Evolutionary conservation across 2,113 vertebrate species (phyloP), one percentile per base, ranked within the genome.

Genomic region (Columba janthina): DNA sequence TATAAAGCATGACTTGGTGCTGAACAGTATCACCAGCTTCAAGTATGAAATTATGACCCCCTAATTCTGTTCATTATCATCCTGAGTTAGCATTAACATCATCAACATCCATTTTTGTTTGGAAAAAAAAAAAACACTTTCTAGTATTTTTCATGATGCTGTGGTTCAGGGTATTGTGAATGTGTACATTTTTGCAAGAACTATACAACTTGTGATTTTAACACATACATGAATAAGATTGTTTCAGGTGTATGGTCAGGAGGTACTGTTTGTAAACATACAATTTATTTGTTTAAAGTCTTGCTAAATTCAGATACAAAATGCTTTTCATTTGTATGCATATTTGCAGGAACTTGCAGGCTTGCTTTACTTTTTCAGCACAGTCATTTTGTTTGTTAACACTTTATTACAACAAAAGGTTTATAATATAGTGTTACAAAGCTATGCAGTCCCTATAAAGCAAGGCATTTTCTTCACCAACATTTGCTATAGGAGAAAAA

Each of bases 71-170:
- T 78, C 4, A n/a, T 64, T 36, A 11, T 64, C 38, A 5, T 64
- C 34, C 40, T 31, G 57, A 64, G 8, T 53, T 44, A 66, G 6
- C 28, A 62, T 29, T 58, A 61, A 19, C 25, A 62, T 38, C 10
- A 67, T 53, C 26, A 44, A 1, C 16, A 26, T 29, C 7, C 26
- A 36, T 79, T 85, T 85, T 71, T 36, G 40, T 44, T 28, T 2
- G 7, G 8, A 10, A 32, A 70, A 72, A 70, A 72, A 53, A 1
- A 0, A 9, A 0, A 0, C 32, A 32, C 17, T 32, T 3, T 10
- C 15, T 25, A 11, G 11, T 25, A 10, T 22, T 60, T 66, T 85
- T 81, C 50, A 36, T 71, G 51, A 28, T 87, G 14, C 12, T 69
- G 1, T 11, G 6, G 6, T 51, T 11, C 20, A 69, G 60, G 20